Evolutionary conservation across 2,113 vertebrate species (phyloP).

Genomic region (Gasterosteus nipponicus): DNA sequence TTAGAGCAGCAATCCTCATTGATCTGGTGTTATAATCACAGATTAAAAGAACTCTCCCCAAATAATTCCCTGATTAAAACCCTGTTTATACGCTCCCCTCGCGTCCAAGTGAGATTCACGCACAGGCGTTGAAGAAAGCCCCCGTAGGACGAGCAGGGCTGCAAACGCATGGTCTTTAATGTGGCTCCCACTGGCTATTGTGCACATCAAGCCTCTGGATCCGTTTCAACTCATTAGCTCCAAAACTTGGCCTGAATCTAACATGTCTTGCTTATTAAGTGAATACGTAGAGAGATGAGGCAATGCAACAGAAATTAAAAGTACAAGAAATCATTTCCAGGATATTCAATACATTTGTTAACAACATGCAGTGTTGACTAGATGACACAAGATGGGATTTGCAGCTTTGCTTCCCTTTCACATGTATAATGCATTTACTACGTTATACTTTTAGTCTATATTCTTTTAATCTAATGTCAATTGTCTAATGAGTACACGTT

Average conservation of each 20-base stretch:
- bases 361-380: not conserved
- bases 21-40: conserved; percentile 82
- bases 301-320: conserved; percentile 68
- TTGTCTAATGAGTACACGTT: conserved; percentile 77
- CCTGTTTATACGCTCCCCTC: conserved; percentile 64
- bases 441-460: conserved; percentile 16
- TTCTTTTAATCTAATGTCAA: conserved; percentile 20
- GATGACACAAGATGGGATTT: conserved; percentile 11
- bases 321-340: conserved; percentile 1
- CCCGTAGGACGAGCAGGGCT: conserved; percentile 50
- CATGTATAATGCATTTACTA: not conserved
- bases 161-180: conserved; percentile 64
- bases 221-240: conserved; percentile 83
- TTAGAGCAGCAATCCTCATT: conserved; percentile 75
- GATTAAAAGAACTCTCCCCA: conserved; percentile 78
- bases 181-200: conserved; percentile 62
- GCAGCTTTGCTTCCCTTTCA: conserved; percentile 35
- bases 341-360: conserved; percentile 45
- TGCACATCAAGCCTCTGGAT: conserved; percentile 69
- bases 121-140: conserved; percentile 48
- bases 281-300: conserved; percentile 71
- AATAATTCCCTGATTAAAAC: conserved; percentile 80
- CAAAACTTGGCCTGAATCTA: conserved; percentile 76
- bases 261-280: conserved; percentile 74
- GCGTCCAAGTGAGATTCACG: conserved; percentile 53